Evolutionary conservation across 1,140 invertebrate genomes (phyloP).

Genomic region (Heliconius congener): DNA sequence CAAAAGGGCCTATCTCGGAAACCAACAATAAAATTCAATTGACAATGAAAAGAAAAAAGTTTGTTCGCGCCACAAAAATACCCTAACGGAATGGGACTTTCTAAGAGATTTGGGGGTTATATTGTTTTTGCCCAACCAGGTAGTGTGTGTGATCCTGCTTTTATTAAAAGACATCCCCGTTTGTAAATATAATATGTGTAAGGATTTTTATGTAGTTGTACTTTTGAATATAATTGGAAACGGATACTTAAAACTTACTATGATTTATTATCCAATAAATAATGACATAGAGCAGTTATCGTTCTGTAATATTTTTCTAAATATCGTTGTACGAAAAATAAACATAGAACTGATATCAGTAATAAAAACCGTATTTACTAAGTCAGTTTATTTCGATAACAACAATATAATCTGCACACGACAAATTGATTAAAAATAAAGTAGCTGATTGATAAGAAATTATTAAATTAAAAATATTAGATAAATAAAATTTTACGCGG

Average conservation of each 20-base stretch:
- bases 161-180: slow-evolving; percentile 26
- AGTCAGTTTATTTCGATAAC: slow-evolving; percentile 22
- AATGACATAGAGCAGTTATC: background rate
- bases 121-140: slow-evolving; percentile 65
- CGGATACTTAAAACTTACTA: background rate
- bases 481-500: slow-evolving; percentile 11
- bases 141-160: slow-evolving; percentile 56
- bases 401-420: slow-evolving; percentile 23
- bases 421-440: slow-evolving; percentile 36
- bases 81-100: slow-evolving; percentile 69
- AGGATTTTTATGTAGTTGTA: background rate
- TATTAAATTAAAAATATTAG: slow-evolving; percentile 28
- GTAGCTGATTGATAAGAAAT: slow-evolving; percentile 35
- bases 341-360: background rate
- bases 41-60: slow-evolving; percentile 72
- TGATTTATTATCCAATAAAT: slow-evolving; percentile 1
- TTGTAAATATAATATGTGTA: background rate
- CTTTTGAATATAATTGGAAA: background rate
- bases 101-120: slow-evolving; percentile 67
- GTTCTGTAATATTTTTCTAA: background rate
- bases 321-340: background rate
- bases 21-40: slow-evolving; percentile 81
- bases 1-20: slow-evolving; percentile 75
- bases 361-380: background rate
- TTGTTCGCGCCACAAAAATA: slow-evolving; percentile 65